Conservation (phyloP, 2,888 invertebrate species). For the Synergus itoensis region DNA sequence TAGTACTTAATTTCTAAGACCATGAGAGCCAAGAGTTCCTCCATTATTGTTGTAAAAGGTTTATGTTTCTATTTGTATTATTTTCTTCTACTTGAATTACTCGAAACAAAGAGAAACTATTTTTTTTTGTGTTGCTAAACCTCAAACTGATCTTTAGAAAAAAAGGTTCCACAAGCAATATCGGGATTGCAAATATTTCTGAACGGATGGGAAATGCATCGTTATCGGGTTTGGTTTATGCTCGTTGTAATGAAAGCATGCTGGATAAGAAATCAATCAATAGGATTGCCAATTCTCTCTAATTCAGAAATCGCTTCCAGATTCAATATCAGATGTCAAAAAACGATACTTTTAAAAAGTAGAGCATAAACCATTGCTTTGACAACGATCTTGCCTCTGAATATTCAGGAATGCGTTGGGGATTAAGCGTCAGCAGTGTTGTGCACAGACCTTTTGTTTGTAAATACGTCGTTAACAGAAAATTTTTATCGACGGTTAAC, state of each 20-base stretch:
- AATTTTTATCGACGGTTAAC: slow-evolving; percentile 51
- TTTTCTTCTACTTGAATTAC: neutral
- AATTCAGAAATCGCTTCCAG: slow-evolving; percentile 42
- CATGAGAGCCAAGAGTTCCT: too few relatives aligned
- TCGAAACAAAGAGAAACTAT: neutral
- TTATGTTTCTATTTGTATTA: neutral
- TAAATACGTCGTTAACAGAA: slow-evolving; percentile 50
- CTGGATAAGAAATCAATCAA: slow-evolving; percentile 1
- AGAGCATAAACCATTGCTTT: slow-evolving; percentile 53
- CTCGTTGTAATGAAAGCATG: slow-evolving; percentile 21
- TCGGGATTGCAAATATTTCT: slow-evolving; percentile 9
- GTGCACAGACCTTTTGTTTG: slow-evolving; percentile 45
- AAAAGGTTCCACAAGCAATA: slow-evolving; percentile 20
- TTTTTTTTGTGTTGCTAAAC: neutral
- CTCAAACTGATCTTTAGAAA: neutral
- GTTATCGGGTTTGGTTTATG: slow-evolving; percentile 24
- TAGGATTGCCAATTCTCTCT: neutral
- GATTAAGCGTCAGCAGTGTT: slow-evolving; percentile 48
- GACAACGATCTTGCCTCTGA: slow-evolving; percentile 52
- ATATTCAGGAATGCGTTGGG: slow-evolving; percentile 54
- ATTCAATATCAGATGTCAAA: slow-evolving; percentile 46
- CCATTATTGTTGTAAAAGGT: too few relatives aligned
- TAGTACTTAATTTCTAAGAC: too few relatives aligned
- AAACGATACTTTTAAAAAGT: slow-evolving; percentile 47
- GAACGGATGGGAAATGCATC: slow-evolving; percentile 17